Base-by-base conservation (phyloP, 2,113 vertebrate species). In the Macaca nemestrina region DNA sequence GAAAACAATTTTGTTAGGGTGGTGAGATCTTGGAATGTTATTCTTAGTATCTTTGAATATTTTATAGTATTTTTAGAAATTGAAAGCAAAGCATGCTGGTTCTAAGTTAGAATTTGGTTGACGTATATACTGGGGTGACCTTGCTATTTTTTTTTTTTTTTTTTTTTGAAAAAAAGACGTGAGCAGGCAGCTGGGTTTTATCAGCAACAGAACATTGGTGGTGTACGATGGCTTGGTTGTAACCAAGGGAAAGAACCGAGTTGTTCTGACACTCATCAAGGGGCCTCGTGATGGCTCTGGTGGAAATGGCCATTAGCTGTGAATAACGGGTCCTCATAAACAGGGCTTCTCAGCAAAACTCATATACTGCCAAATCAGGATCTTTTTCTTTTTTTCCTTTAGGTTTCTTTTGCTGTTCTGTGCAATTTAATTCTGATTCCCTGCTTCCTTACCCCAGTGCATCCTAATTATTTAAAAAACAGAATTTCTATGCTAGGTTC, bases 61-160 rank as follows among this genome's bases (percentile, higher is more conserved):
- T 93, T 91, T 88, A 55, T 88, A n/a, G 14, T 52, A 73, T 83
- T 95, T 94, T 83, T 79, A 75, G 90, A 95, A 92, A 87, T 43
- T 55, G 50, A 43, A 79, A 93, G 82, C 38, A 76, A 84, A 76
- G 38, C 76, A 55, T 40, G 11, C 48, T 50, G 59, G 3, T 55
- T 91, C 48, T 72, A 43, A 45, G 38, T 96, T 70, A 75, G 48
- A 83, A 83, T 84, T 89, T 72, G 40, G 25, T 70, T 43, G 64
- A 45, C 17, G 9, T 38, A 35, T 43, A 50, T 57, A 67, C 50
- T 70, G 67, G 59, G 61, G 78, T 81, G 40, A 67, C 35, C 17
- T 64, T 38, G 32, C 2, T 30, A 27, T 76, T 2, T 75, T 30
- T 75, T 11, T 86, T 70, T 86, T n/a, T n/a, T 40, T 43, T 45